phyloP scores from a whole-genome alignment of 2,888 invertebrate species.

The Hetaerina titia region DNA sequence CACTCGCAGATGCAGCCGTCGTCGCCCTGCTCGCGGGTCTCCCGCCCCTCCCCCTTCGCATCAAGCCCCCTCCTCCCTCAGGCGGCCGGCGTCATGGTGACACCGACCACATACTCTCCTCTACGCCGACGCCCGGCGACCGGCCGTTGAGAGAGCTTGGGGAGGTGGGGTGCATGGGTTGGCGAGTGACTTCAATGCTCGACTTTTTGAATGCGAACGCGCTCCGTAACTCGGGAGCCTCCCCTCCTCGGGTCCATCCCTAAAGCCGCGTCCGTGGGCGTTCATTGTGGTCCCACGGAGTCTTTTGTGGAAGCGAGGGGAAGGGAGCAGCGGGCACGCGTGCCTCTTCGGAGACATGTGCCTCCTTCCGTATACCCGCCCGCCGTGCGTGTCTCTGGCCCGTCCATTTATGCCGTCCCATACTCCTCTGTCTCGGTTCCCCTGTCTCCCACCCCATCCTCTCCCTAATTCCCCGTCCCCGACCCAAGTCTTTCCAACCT shows the following conservation, averaged over 20 bases:
- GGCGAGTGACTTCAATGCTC: constrained; percentile 59
- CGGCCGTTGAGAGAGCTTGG: not conserved
- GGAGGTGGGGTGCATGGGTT: not conserved
- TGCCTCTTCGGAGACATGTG: constrained; percentile 30
- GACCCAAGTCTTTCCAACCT: not conserved
- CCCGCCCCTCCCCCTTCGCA: not conserved
- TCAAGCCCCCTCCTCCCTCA: not conserved
- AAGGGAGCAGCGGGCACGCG: not conserved
- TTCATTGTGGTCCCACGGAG: not conserved
- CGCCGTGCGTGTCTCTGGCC: not conserved
- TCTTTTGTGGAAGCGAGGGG: not conserved
- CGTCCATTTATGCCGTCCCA: not conserved
- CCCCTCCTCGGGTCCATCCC: not conserved
- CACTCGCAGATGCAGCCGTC: not conserved
- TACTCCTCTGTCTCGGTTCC: not conserved
- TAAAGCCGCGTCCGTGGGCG: not conserved
- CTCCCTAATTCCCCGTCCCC: not conserved
- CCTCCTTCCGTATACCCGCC: constrained; percentile 7
- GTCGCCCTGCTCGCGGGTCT: not conserved
- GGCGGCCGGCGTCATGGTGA: not conserved
- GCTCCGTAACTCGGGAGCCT: constrained; percentile 30
- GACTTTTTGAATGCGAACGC: not conserved
- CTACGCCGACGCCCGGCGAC: not conserved
- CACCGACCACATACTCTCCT: not conserved
- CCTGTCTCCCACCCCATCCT: too few relatives aligned